Conservation (phyloP, 2,113 vertebrate species). For the Mugil cephalus region DNA sequence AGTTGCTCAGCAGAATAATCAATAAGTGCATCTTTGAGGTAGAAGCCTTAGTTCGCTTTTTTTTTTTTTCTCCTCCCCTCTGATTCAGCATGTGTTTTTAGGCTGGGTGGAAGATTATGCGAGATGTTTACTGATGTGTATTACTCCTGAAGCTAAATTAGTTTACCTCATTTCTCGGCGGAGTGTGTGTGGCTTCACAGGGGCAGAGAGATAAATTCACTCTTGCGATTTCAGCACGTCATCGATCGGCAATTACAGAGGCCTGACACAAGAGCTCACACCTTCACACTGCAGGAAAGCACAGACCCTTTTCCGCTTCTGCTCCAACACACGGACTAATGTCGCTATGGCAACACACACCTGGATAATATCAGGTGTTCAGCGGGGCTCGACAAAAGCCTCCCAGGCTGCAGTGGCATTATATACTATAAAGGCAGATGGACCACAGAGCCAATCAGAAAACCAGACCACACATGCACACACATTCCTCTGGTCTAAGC, state of each 20-base stretch:
- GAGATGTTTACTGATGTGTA: constrained; percentile 20
- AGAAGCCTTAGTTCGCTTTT: background rate
- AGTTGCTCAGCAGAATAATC: constrained; percentile 63
- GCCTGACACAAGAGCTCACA: constrained; percentile 6
- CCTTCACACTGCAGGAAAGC: constrained; percentile 30
- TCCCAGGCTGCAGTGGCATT: constrained; percentile 11
- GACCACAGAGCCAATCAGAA: constrained; percentile 14
- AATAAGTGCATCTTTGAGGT: constrained; percentile 34
- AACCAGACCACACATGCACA: background rate
- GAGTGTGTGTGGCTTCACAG: constrained; percentile 3
- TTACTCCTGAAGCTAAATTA: background rate
- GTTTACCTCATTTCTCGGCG: background rate
- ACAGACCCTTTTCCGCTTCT: constrained; percentile 36
- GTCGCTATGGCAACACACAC: constrained; percentile 65
- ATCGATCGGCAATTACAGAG: constrained; percentile 26
- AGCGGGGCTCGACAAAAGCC: constrained; percentile 40
- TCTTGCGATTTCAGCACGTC: background rate
- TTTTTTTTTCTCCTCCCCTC: background rate
- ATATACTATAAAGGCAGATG: constrained; percentile 6
- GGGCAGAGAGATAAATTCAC: background rate
- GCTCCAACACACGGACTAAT: constrained; percentile 35
- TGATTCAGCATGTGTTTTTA: constrained; percentile 34
- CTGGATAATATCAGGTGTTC: constrained; percentile 52
- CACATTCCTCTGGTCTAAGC: background rate
- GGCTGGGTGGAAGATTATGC: constrained; percentile 20